A percentile compares a stretch with the other conserved stretches of the same genome.
These are phyloP conservation scores for Scaptomyza reducta DNA, from an alignment of 2,888 invertebrate species.

Conservation along the genomic window DNA sequence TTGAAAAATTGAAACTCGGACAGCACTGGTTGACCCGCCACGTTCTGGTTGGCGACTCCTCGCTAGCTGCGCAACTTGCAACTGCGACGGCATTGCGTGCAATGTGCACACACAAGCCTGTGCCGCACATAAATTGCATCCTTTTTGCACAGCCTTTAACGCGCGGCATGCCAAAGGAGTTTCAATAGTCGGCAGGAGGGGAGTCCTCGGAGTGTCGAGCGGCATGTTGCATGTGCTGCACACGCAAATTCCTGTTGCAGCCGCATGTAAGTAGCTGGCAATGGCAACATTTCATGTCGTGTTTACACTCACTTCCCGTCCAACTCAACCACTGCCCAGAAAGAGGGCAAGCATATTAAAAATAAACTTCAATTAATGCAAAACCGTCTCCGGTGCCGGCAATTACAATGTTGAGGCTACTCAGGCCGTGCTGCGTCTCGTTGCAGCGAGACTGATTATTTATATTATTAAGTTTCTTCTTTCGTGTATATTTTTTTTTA, in stretches of 20 bases:
- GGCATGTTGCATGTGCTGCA: constrained; percentile 51
- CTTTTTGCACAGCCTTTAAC: constrained; percentile 55
- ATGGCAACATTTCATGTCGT: constrained; percentile 75
- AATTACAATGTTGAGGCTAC: constrained; percentile 33
- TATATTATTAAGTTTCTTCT: constrained; percentile 74
- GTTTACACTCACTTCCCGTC: constrained; percentile 78
- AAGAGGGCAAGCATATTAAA: constrained; percentile 68
- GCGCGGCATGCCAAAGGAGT: constrained; percentile 71
- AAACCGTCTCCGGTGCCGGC: constrained; percentile 29
- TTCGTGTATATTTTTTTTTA: constrained; percentile 26
- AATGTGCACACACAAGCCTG: constrained; percentile 79
- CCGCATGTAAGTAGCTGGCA: constrained; percentile 58
- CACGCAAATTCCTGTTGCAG: constrained; percentile 66
- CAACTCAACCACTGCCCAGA: constrained; percentile 20
- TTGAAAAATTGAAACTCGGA: constrained; percentile 72
- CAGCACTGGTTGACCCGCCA: constrained; percentile 34
- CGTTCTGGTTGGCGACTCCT: constrained; percentile 57
- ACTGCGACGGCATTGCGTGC: constrained; percentile 72
- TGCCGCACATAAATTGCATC: constrained; percentile 77
- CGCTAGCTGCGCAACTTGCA: constrained; percentile 57
- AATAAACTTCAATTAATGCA: constrained; percentile 66
- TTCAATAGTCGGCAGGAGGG: constrained; percentile 16
- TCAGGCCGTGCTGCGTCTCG: constrained; percentile 17
- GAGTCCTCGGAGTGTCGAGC: constrained; percentile 39
- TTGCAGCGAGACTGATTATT: constrained; percentile 63